Percentiles rank a stretch among this genome's conserved stretches.
These are phyloP conservation scores for Trachythela sp. DNA, from an alignment of 64 coral and sea anemone species.

Conservation along the genomic window DNA sequence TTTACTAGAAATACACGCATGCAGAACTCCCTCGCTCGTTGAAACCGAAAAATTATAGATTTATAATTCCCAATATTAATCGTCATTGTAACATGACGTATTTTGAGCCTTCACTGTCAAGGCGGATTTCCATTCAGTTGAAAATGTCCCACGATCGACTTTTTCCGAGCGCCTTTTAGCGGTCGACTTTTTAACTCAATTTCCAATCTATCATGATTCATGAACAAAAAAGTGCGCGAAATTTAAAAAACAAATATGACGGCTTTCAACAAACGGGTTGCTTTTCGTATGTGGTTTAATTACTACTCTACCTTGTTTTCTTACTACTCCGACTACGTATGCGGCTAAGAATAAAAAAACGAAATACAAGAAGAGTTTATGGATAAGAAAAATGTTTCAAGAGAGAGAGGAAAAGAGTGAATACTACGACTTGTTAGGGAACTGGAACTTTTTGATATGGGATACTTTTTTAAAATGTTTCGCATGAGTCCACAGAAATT, in stretches of 20 bases:
- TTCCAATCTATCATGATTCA: neutral
- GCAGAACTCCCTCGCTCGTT: too few relatives aligned
- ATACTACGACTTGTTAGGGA: neutral
- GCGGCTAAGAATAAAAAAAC: neutral
- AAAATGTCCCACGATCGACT: too few relatives aligned
- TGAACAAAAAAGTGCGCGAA: neutral
- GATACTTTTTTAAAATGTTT: neutral
- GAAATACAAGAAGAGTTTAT: conserved; percentile 10
- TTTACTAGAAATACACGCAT: too few relatives aligned
- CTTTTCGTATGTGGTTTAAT: neutral
- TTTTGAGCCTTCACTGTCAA: too few relatives aligned
- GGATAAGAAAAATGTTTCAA: neutral
- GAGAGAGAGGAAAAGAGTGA: conserved; percentile 1
- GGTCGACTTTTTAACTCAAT: neutral
- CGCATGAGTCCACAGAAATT: neutral
- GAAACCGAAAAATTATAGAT: too few relatives aligned
- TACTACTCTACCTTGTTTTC: neutral
- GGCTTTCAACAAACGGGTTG: neutral
- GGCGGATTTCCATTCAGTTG: too few relatives aligned
- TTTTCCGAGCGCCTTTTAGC: neutral
- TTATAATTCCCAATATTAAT: too few relatives aligned
- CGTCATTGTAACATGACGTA: too few relatives aligned
- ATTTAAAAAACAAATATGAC: neutral
- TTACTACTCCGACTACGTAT: neutral
- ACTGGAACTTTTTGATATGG: neutral